A percentile compares a stretch with the other conserved stretches of the same genome.
These are phyloP conservation scores for Chloebia gouldiae DNA, from an alignment of 2,113 vertebrate species.

Conservation along the genomic window DNA sequence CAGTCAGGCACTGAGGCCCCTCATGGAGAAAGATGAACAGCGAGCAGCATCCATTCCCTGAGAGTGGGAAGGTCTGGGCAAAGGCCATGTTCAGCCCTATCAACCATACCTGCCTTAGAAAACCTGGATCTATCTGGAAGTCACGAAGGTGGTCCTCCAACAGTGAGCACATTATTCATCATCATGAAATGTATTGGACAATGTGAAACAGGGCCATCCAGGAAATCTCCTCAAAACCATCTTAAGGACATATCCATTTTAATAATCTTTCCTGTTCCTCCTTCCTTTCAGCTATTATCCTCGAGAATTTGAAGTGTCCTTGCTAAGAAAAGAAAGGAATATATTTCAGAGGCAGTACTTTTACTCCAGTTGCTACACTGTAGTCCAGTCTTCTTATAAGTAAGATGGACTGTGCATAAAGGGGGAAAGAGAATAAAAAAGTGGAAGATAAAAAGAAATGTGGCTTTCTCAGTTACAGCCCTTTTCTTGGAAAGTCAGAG, in stretches of 20 bases:
- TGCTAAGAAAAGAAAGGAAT: neutral
- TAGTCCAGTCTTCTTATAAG: neutral
- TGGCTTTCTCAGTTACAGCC: neutral
- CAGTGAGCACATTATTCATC: neutral
- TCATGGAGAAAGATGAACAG: neutral
- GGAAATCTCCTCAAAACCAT: neutral
- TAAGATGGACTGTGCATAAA: neutral
- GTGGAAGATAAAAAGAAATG: neutral
- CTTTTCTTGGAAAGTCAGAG: neutral
- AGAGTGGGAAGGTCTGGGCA: neutral
- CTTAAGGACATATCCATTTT: neutral
- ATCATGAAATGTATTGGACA: neutral
- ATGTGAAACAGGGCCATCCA: neutral
- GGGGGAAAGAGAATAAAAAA: neutral
- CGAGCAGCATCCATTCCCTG: fast-evolving
- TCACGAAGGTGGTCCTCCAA: neutral
- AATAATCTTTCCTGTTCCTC: neutral
- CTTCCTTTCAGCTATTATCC: neutral
- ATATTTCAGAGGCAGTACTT: neutral
- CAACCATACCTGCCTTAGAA: neutral
- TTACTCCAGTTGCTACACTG: neutral
- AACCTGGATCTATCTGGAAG: neutral
- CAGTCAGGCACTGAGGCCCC: fast-evolving
- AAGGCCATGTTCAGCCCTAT: neutral
- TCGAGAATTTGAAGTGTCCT: neutral